Evolutionary conservation across 2,113 vertebrate species (phyloP).

Genomic region (Chloroceryle aenea): DNA sequence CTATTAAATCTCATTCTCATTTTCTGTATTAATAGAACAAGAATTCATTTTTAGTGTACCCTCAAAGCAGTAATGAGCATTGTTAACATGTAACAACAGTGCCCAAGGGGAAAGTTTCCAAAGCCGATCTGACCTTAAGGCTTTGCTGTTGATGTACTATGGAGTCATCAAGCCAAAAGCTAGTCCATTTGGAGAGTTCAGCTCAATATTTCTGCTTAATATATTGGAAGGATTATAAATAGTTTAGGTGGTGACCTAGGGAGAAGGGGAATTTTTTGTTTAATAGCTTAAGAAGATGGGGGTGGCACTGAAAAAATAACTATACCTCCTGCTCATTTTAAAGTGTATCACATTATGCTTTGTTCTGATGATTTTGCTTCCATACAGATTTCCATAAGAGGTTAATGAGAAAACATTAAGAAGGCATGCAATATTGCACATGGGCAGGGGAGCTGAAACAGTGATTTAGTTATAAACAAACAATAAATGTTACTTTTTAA

Average conservation of each 20-base stretch:
- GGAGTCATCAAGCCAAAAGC: background rate
- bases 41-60: constrained; percentile 60
- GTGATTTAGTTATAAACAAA: constrained; percentile 37
- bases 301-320: background rate
- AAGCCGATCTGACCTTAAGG: constrained; percentile 38
- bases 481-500: constrained; percentile 29
- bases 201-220: background rate
- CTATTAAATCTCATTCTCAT: constrained; percentile 53
- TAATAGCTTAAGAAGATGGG: background rate
- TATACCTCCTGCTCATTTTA: background rate
- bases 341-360: background rate
- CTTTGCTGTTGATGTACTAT: constrained; percentile 24
- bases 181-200: constrained; percentile 18
- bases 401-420: constrained; percentile 45
- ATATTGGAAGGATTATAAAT: constrained; percentile 15
- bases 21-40: constrained; percentile 52
- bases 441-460: background rate
- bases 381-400: background rate
- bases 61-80: constrained; percentile 52
- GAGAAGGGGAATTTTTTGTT: constrained; percentile 12
- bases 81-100: constrained; percentile 56
- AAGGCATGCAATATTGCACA: constrained; percentile 12
- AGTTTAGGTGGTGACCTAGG: constrained; percentile 6
- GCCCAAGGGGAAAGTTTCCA: constrained; percentile 29
- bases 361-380: constrained; percentile 11